phyloP scores from a whole-genome alignment of 2,797 vertebrate species.

The Pseudomugil tenellus region DNA sequence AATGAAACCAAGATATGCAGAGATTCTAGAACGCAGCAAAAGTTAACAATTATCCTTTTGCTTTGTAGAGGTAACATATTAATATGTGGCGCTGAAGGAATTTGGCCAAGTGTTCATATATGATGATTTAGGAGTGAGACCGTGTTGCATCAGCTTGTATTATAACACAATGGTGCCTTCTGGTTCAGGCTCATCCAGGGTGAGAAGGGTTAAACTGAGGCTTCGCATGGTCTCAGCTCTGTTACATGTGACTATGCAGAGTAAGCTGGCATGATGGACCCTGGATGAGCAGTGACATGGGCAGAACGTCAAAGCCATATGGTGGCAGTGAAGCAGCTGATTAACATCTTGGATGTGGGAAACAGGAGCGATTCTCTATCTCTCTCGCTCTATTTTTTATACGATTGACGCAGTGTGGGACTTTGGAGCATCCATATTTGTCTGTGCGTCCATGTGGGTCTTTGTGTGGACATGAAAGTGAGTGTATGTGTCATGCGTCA shows the following conservation, averaged over 20 bases:
- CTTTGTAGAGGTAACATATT: no score
- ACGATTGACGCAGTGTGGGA: conserved; percentile 38
- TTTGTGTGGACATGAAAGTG: conserved; percentile 11
- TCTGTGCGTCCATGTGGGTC: conserved; percentile 23
- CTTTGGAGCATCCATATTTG: conserved; percentile 22
- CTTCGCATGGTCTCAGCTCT: conserved; percentile 6
- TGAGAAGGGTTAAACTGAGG: conserved; percentile 4
- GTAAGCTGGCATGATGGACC: conserved; percentile 8
- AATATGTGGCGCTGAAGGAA: no score
- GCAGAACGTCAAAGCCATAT: conserved; percentile 52
- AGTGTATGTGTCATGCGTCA: conserved; percentile 34
- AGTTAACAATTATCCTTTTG: no score
- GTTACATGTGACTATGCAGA: conserved; percentile 6
- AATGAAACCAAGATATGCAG: no score
- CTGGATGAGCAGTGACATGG: conserved; percentile 35
- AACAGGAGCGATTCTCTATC: conserved; percentile 14
- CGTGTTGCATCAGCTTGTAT: background rate
- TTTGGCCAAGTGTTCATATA: no score
- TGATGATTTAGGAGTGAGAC: no score
- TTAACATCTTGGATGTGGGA: conserved; percentile 52
- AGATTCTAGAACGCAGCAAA: no score
- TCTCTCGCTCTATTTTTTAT: conserved; percentile 20
- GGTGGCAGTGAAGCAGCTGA: conserved; percentile 44
- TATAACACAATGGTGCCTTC: background rate
- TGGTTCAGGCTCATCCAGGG: background rate